These are phyloP conservation scores for Esox lucius DNA, from an alignment of 2,797 vertebrate species.

Conservation along the genomic window DNA sequence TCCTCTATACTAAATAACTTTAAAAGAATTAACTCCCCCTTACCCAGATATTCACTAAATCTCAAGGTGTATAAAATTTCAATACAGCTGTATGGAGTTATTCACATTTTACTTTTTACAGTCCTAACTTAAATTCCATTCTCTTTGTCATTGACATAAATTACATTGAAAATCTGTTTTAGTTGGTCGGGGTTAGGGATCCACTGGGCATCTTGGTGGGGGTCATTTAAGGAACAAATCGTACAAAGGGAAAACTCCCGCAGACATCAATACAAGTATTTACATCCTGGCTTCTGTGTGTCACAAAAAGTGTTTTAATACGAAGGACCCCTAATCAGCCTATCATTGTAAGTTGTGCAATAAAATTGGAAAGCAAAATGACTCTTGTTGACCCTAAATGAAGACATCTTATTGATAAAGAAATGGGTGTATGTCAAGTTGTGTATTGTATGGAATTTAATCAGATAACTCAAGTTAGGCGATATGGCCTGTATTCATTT, in stretches of 20 bases:
- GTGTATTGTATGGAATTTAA: neutral
- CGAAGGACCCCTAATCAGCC: constrained; percentile 34
- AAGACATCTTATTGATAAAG: constrained; percentile 11
- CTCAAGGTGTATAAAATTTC: constrained; percentile 31
- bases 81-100: neutral
- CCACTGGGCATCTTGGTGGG: constrained; percentile 21
- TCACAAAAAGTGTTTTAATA: constrained; percentile 52
- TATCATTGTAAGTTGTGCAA: constrained; percentile 19
- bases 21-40: constrained; percentile 28
- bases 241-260: constrained; percentile 52
- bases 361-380: constrained; percentile 40
- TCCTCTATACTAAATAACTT: constrained; percentile 50
- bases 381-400: constrained; percentile 44
- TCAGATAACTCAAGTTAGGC: neutral
- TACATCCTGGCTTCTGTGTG: constrained; percentile 48
- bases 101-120: neutral
- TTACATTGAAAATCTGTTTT: neutral
- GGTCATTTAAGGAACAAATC: constrained; percentile 39
- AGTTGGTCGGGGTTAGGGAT: constrained; percentile 26
- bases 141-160: neutral
- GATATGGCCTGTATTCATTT: neutral
- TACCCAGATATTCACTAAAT: constrained; percentile 13
- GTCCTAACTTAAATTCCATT: neutral
- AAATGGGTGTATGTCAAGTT: neutral
- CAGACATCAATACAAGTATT: constrained; percentile 56